phyloP scores from a whole-genome alignment of 2,888 invertebrate species.

The Idaea biselata region DNA sequence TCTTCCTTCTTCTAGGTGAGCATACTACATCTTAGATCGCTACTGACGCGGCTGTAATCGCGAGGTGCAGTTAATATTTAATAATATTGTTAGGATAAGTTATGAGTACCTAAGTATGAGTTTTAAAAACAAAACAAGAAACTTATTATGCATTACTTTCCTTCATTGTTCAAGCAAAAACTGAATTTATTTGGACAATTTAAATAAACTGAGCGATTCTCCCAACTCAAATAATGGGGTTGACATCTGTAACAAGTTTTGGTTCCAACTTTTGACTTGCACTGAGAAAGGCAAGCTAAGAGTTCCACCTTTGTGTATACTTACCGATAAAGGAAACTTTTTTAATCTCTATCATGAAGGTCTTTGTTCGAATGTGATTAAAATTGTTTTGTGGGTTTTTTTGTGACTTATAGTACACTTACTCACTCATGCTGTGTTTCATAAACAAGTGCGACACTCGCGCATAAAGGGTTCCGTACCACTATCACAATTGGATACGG shows the following conservation, averaged over 20 bases:
- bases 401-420: not conserved
- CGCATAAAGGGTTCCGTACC: too few relatives aligned
- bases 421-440: too few relatives aligned
- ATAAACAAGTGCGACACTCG: too few relatives aligned
- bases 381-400: not conserved
- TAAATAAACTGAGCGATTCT: not conserved
- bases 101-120: too few relatives aligned
- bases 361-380: not conserved
- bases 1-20: too few relatives aligned
- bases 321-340: constrained; percentile 12
- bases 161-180: not conserved
- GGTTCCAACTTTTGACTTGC: constrained; percentile 2
- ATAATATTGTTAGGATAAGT: too few relatives aligned
- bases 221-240: not conserved
- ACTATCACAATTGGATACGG: too few relatives aligned
- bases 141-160: too few relatives aligned
- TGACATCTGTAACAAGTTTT: not conserved
- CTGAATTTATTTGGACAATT: not conserved
- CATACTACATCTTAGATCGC: too few relatives aligned
- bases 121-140: too few relatives aligned
- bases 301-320: not conserved
- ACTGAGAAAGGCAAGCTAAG: not conserved
- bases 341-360: constrained; percentile 12
- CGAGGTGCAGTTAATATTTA: too few relatives aligned
- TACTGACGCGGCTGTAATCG: too few relatives aligned